Base-by-base conservation (phyloP, 2,797 vertebrate genomes). In the Pyrrhura leucotis region DNA sequence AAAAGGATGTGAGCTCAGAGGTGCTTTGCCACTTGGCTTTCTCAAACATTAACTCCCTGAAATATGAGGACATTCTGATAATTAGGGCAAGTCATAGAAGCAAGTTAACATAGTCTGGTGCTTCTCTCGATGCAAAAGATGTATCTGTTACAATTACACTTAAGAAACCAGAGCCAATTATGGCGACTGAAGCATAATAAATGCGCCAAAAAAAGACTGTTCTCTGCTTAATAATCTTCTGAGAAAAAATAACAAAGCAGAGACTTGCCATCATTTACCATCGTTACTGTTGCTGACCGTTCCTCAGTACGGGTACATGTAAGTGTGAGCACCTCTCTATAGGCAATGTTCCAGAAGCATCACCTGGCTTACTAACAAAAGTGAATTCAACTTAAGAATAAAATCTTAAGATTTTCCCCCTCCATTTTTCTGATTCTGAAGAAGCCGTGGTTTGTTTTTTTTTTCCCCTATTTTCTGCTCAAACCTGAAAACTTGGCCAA, bases 271-370 rank as follows among this genome's bases (percentile, higher is more conserved):
- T 7, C 65, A 33, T n/a, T 86, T 86, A 61, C 21, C 31, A 25
- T 53, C 12, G 4, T 26, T 58, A 29, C 21, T 26, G 31, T 78
- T 54, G 28, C 6, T 26, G 42, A 47, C n/a, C 63, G 21, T 11
- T 85, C 42, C 39, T 67, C 63, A 35, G 14, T 7, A 51, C 0
- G 2, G 3, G 4, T 33, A 17, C 56, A 33, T 1, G 5, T 5
- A 15, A 8, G 25, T 2, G 2, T 0, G 1, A 66, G 6, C 25
- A 89, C 11, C 37, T 42, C 74, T 39, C 33, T n/a, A 62, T 1
- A 54, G 31, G 15, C 29, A 80, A 48, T 14, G 28, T 33, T 61
- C 9, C 0, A 66, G 13, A 54, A 56, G 48, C 50, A 89, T 40
- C 29, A 85, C 82, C n/a, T 10, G 9, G 16, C 33, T 67, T 17